Evolutionary conservation across 2,797 vertebrate species (phyloP).

Genomic region (Bufotes viridis): DNA sequence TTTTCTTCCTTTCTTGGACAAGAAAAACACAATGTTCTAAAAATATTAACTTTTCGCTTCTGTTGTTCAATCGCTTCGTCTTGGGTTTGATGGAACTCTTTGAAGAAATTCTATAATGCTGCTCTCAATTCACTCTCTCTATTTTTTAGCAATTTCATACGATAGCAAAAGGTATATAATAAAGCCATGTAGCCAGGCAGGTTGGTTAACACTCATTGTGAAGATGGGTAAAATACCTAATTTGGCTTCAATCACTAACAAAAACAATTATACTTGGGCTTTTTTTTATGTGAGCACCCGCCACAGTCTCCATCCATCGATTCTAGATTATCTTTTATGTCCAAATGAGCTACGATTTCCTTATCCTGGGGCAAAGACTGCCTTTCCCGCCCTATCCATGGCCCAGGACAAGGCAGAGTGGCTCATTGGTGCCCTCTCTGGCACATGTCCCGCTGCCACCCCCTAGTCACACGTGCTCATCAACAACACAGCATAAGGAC

Average conservation of each 20-base stretch:
- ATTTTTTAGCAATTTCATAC: constrained; percentile 35
- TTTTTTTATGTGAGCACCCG: neutral
- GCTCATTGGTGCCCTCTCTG: no score
- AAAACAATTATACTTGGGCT: neutral
- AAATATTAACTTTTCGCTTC: neutral
- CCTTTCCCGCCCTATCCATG: no score
- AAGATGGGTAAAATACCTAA: neutral
- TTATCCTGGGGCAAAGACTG: no score
- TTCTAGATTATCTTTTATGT: no score
- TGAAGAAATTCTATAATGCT: constrained; percentile 30
- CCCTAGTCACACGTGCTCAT: no score
- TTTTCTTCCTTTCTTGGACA: neutral
- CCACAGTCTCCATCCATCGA: neutral
- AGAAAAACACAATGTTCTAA: constrained; percentile 48
- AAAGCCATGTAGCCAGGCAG: neutral
- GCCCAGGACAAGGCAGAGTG: no score
- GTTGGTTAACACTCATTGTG: neutral
- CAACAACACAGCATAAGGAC: no score
- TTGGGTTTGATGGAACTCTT: constrained; percentile 28
- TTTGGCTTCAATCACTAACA: neutral
- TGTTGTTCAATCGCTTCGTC: constrained; percentile 33
- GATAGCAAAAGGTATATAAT: constrained; percentile 1
- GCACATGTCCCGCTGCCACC: no score
- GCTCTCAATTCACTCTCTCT: neutral
- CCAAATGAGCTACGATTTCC: no score